Evolutionary conservation across 2,888 invertebrate genomes (phyloP).

Genomic region (Andricus quercusramuli): DNA sequence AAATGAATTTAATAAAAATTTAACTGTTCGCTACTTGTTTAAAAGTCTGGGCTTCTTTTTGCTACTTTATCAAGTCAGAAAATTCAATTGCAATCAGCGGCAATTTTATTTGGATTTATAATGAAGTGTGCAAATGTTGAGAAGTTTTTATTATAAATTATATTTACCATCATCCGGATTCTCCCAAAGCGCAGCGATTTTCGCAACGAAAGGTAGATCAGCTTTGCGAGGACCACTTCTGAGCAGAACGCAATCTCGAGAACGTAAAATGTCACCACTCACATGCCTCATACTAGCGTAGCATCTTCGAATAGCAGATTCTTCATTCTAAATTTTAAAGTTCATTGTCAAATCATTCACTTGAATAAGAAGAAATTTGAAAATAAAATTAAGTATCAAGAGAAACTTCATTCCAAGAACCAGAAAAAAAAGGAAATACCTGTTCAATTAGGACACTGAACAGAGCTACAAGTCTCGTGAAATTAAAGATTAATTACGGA

Average conservation of each 20-base stretch:
- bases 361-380: background rate
- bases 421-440: background rate
- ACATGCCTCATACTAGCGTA: conserved; percentile 94
- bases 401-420: background rate
- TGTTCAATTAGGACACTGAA: background rate
- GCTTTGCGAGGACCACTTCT: conserved; percentile 90
- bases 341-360: background rate
- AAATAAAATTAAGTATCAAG: background rate
- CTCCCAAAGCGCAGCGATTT: conserved; percentile 96
- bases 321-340: conserved; percentile 84
- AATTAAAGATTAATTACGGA: background rate
- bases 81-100: too few species aligned
- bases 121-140: too few species aligned
- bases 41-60: too few species aligned
- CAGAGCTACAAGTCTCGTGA: background rate
- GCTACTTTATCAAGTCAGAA: too few species aligned
- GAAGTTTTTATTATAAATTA: background rate
- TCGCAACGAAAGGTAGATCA: conserved; percentile 96
- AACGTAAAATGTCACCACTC: conserved; percentile 90
- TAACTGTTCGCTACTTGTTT: too few species aligned
- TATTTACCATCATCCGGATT: conserved; percentile 92
- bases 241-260: conserved; percentile 94
- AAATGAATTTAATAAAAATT: too few species aligned
- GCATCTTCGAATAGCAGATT: conserved; percentile 88
- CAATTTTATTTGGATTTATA: too few species aligned